These are phyloP conservation scores for Noctua janthe DNA, from an alignment of 2,888 invertebrate genomes.

Conservation along the genomic window DNA sequence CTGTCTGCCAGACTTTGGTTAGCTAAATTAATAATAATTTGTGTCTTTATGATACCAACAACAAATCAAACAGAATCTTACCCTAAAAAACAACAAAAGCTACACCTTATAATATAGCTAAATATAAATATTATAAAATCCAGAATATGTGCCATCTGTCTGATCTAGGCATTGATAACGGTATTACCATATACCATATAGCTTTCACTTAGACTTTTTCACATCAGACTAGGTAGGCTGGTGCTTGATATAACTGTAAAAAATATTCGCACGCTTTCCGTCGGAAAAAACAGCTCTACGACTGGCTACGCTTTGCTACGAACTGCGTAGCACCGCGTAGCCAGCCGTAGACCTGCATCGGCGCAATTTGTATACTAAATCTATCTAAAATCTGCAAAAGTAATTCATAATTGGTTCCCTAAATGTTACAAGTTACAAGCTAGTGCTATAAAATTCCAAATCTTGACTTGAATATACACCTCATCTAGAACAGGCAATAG, in stretches of 20 bases:
- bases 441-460: not conserved
- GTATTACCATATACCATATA: not conserved
- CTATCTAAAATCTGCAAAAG: not conserved
- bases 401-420: not conserved
- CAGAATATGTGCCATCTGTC: not conserved
- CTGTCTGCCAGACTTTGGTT: not conserved
- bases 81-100: not conserved
- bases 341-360: not conserved
- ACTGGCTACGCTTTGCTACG: conserved; percentile 42
- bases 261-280: not conserved
- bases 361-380: not conserved
- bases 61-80: not conserved
- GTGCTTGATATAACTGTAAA: not conserved
- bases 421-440: not conserved
- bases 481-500: not conserved
- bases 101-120: not conserved
- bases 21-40: not conserved
- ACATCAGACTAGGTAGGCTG: not conserved
- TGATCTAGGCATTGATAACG: not conserved
- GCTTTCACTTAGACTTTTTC: not conserved
- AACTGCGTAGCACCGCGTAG: conserved; percentile 39
- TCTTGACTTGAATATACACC: not conserved
- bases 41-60: not conserved
- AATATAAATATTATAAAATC: not conserved
- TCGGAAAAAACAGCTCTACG: not conserved